Base-by-base conservation (phyloP, 2,797 vertebrate species). In the Nothura maculosa region DNA sequence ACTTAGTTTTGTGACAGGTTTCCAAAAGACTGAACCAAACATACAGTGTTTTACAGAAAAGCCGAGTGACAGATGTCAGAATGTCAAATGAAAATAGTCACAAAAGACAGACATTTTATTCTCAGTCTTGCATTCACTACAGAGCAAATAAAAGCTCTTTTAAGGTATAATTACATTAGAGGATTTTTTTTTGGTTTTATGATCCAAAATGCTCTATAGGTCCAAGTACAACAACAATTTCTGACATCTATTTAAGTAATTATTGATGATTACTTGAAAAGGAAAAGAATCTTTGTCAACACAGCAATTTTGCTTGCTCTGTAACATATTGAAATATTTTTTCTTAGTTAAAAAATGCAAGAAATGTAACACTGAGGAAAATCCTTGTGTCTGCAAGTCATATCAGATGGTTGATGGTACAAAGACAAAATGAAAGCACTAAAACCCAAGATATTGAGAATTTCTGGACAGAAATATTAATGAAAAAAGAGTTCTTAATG, bases 381-480 rank as follows among this genome's bases (percentile, higher is more conserved):
- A 4, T n/a, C 34, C 60, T 36, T 36, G 7, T 2, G 60, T 69
- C 50, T 22, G 42, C 30, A 32, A 36, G 48, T 16, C 12, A 27
- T 15, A 43, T 15, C 30, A 64, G 32, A 18, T 0, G 10, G 24
- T 25, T 1, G 47, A 84, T 0, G 43, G 34, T 10, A 3, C 8
- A 43, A 61, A 32, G 32, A 28, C 6, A 27, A 18, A 62, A 32
- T 42, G 17, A 1, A 36, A 67, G 62, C 66, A 55, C 60, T 13
- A 57, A 14, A 28, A 62, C 8, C 4, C 60, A 9, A 10, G n/a
- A 8, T 0, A 14, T 25, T 30, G 34, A 52, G 25, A 69, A 69
- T 67, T 48, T 69, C 27, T 32, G 67, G 27, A 34, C 27, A 68
- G 28, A 50, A 34, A 67, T 69, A 34, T 68, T 50, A 32, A 50